These are phyloP conservation scores for Sphaerophoria taeniata DNA, from an alignment of 2,888 invertebrate species.

Conservation along the genomic window DNA sequence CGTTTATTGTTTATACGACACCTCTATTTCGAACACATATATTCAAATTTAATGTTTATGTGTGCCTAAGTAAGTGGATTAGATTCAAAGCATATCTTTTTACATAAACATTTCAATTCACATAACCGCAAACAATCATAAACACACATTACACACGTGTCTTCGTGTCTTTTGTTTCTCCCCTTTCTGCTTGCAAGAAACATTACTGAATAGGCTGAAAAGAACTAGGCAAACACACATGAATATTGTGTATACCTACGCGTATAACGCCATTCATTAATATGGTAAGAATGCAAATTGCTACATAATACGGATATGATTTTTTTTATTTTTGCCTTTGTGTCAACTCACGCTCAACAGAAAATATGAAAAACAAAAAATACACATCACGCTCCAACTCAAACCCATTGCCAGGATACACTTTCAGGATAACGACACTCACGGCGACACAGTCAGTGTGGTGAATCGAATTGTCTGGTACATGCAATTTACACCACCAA, in stretches of 20 bases:
- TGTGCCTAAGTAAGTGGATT: background rate
- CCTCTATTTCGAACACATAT: no score
- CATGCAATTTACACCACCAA: conserved; percentile 62
- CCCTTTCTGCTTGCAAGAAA: background rate
- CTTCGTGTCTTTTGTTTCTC: no score
- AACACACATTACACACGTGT: background rate
- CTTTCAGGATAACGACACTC: conserved; percentile 15
- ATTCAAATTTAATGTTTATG: no score
- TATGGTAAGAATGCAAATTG: conserved; percentile 62
- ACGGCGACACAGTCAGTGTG: background rate
- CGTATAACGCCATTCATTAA: conserved; percentile 51
- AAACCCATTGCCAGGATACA: conserved; percentile 16
- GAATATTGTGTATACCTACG: no score
- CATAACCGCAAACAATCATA: conserved; percentile 21
- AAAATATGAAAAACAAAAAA: background rate
- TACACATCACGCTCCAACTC: background rate
- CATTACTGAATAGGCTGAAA: conserved; percentile 15
- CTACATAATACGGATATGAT: conserved; percentile 55
- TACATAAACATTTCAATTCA: conserved; percentile 2
- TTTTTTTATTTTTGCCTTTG: conserved; percentile 60
- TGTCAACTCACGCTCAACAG: conserved; percentile 49
- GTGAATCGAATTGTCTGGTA: no score
- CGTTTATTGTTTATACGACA: no score
- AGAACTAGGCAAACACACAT: conserved; percentile 20
- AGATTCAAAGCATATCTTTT: conserved; percentile 9